Evolutionary conservation across 2,888 invertebrate species (phyloP), one percentile per base, ranked within the genome.

Genomic region (Carterocephalus palaemon): DNA sequence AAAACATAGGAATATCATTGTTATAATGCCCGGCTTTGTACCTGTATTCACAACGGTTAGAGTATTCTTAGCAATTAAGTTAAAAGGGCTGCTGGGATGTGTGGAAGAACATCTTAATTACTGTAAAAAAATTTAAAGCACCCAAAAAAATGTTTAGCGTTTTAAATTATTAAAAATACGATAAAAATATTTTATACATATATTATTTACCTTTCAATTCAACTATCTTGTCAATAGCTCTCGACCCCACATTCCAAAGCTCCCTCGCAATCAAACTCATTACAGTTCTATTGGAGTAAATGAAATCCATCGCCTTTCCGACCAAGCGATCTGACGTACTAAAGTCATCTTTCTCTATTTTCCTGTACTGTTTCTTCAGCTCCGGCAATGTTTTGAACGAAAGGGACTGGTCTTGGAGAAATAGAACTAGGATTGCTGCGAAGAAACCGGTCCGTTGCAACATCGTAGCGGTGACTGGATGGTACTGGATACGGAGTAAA

Each of bases 201-300:
- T 1, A 4, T 37, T 52, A 53, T 54, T 54, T 48, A 62, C 70
- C 67, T 60, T 74, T 74, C 2, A 70, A 22, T 32, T 72, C 70
- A 8, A 77, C 77, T 39, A 81, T 75, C 22, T 51, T 74, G 46
- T 83, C 82, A 19, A 83, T 72, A 1, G 75, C 75, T 10, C 48
- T 64, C 1, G 81, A 70, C 0, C 84, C 84, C 2, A 79, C 57
- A 23, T 81, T 76, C 84, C 83, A 84, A 6, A 84, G 50, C 34
- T 83, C 82, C 20, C 73, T 60, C 0, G 83, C 84, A 1, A 84
- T 57, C 19, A 83, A 54, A 46, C 68, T 75, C 82, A 84, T 81
- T 3, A 84, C 52, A 0, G 81, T 80, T 53, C 62, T 71, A 39
- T 83, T 81, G 0, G 82, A 82, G 50, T 82, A 76, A 1, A 81